Conservation (phyloP, 2,113 vertebrate genomes). For the Callopanchax toddi region DNA sequence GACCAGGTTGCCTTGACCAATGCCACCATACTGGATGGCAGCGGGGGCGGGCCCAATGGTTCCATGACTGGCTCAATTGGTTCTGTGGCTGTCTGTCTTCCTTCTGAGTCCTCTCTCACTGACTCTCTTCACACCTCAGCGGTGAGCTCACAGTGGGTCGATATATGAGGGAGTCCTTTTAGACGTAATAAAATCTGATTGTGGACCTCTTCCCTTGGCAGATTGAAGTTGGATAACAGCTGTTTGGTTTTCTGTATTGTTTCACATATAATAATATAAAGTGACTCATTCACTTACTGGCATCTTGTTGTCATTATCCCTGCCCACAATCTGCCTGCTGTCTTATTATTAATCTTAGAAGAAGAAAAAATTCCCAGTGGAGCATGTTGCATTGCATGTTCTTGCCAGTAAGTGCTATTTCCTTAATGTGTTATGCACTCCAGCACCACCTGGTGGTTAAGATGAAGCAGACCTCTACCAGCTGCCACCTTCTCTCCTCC, state of each 20-base stretch:
- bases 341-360: slow-evolving; percentile 49
- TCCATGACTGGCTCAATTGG: slow-evolving; percentile 87
- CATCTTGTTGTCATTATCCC: slow-evolving; percentile 59
- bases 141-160: slow-evolving; percentile 82
- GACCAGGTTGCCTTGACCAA: slow-evolving; percentile 83
- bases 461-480: slow-evolving; percentile 25
- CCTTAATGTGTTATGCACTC: slow-evolving; percentile 42
- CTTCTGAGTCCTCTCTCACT: slow-evolving; percentile 91
- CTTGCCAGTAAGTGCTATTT: slow-evolving; percentile 40
- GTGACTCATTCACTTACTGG: slow-evolving; percentile 49
- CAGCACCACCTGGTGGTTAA: slow-evolving; percentile 62
- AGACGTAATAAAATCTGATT: slow-evolving; percentile 15
- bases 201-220: slow-evolving; percentile 4
- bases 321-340: slow-evolving; percentile 58
- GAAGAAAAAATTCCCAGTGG: slow-evolving; percentile 49
- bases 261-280: slow-evolving; percentile 35
- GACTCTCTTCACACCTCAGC: slow-evolving; percentile 90
- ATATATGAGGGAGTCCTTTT: slow-evolving; percentile 1
- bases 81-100: slow-evolving; percentile 90
- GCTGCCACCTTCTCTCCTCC: slow-evolving; percentile 27
- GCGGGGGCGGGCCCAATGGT: slow-evolving; percentile 85
- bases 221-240: slow-evolving; percentile 27
- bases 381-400: slow-evolving; percentile 69
- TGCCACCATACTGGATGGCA: slow-evolving; percentile 83
- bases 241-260: slow-evolving; percentile 28